Base-by-base conservation (phyloP, 2,888 invertebrate species). In the Spialia ferax region DNA sequence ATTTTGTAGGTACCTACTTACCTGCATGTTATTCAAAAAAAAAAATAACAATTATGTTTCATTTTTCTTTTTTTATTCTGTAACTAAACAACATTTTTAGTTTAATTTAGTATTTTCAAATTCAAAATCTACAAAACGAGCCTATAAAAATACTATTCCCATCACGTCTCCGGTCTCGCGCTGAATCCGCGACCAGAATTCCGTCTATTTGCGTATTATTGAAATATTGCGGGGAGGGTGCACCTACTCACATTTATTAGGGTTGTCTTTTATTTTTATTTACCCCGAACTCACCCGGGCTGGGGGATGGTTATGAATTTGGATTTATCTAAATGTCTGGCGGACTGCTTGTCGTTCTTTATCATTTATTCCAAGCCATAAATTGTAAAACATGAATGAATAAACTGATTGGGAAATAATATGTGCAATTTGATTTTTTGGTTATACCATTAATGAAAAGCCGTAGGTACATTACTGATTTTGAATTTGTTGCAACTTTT, bases 151-250 rank as follows among this genome's bases (percentile, higher is more conserved):
- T 54, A 59, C n/a, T n/a, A 60, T 66, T 66, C 65, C 38, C 18
- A 52, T 26, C 65, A 60, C 65, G 65, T 59, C 52, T 20, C 65
- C 52, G 59, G 65, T 59, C 52, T 20, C 38, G 38, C 59, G 42
- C 59, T 50, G 65, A 45, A 50, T 59, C 15, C 65, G 64, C 57
- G 54, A 32, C 18, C 15, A 15, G 65, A 65, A 66, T 66, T 42
- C 65, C 38, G 18, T 66, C 59, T 70, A 63, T 61, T 71, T 71
- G 69, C 61, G 65, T 70, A 62, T 69, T 71, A 71, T 71, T 71
- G 69, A 71, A 71, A 67, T 71, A 69, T 67, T 63, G 59, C 35
- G 67, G 23, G 69, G 54, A 66, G 69, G 70, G 69, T 63, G 48
- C 50, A 50, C 59, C 63, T 22, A 20, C 67, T 55, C 59, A 22